Evolutionary conservation across 35 echinoderm and acorn worm species (phyloP).

Genomic region (Hemicentrotus pulcherrimus): DNA sequence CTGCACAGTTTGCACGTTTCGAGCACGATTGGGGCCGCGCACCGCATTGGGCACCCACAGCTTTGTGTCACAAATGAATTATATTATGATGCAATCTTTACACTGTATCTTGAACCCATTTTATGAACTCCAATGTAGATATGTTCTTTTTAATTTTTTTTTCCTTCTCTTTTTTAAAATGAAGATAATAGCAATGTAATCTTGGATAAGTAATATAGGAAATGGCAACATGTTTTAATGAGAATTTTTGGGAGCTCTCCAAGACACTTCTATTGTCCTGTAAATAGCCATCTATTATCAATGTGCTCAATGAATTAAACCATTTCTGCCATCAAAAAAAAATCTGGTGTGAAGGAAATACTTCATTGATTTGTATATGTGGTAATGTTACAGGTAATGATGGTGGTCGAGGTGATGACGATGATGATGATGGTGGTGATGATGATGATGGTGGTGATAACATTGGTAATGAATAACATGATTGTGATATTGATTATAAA

Average conservation of each 20-base stretch:
- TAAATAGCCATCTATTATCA: constrained; percentile 14
- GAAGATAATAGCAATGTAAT: not conserved
- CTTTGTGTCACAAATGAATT: not conserved
- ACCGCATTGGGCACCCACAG: not conserved
- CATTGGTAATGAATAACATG: not conserved
- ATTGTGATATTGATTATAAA: not conserved
- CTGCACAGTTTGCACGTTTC: not conserved
- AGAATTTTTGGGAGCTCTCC: not conserved
- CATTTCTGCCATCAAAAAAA: constrained; percentile 3
- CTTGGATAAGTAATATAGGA: not conserved
- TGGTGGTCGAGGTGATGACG: not conserved
- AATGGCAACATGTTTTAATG: not conserved
- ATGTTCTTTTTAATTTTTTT: not conserved
- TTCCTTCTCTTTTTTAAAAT: constrained; percentile 13
- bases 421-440: not conserved
- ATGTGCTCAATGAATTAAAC: constrained; percentile 13
- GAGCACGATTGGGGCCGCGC: not conserved
- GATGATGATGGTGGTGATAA: not conserved
- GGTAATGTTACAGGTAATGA: not conserved
- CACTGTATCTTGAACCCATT: not conserved
- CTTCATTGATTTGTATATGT: not conserved
- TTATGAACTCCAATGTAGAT: not conserved
- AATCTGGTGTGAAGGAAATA: not conserved
- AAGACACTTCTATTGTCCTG: not conserved
- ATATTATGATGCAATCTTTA: not conserved